Evolutionary conservation across 2,113 vertebrate species (phyloP).

Genomic region (Zosterops hypoxanthus): DNA sequence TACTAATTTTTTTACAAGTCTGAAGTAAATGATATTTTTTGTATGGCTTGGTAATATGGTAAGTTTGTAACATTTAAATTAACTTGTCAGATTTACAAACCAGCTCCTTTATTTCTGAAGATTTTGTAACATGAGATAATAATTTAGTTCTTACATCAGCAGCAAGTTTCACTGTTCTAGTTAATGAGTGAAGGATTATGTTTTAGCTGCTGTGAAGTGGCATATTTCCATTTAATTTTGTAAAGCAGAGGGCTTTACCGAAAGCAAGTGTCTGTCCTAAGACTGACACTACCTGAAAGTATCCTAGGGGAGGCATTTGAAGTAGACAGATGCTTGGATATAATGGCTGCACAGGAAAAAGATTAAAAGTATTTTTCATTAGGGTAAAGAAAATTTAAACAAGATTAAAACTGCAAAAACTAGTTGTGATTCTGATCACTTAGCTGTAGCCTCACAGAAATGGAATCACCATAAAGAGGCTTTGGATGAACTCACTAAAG

Average conservation of each 20-base stretch:
- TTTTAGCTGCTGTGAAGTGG: background rate
- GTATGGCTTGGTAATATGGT: background rate
- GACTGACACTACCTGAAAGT: background rate
- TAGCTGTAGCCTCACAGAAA: constrained; percentile 6
- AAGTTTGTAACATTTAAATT: background rate
- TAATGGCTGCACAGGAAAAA: background rate
- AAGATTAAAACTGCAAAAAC: background rate
- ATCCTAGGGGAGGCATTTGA: background rate
- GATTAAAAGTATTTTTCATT: background rate
- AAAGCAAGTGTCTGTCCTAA: background rate
- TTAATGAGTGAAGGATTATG: background rate
- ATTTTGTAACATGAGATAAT: background rate
- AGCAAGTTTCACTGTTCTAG: background rate
- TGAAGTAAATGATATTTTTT: background rate
- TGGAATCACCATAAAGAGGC: background rate
- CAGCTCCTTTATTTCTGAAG: background rate
- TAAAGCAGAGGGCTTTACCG: background rate
- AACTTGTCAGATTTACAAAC: background rate
- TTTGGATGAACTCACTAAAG: constrained; percentile 27
- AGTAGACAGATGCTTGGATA: background rate
- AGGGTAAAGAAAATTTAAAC: background rate
- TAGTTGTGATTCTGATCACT: background rate
- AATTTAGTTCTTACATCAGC: background rate
- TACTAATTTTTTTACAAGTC: background rate
- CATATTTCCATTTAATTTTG: background rate